phyloP scores from a whole-genome alignment of 2,888 invertebrate genomes.

The Teleogryllus oceanicus region DNA sequence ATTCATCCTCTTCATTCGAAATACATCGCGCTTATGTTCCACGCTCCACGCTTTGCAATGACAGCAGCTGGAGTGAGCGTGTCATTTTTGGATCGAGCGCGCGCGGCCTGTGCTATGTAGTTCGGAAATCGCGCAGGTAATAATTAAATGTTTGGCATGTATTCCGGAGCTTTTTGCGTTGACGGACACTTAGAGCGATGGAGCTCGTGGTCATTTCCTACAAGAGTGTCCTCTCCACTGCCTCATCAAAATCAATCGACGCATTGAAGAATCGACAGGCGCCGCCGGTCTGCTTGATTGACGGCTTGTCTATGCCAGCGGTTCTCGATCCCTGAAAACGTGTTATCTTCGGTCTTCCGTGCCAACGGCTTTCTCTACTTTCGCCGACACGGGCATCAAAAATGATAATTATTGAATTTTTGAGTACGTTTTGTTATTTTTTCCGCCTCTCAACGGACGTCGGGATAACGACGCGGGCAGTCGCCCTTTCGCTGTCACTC shows the following conservation, averaged over 20 bases:
- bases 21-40: no score
- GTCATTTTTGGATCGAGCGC: no score
- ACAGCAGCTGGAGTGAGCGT: no score
- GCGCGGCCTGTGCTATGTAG: background rate
- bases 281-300: background rate
- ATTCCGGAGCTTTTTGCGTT: background rate
- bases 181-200: constrained; percentile 5
- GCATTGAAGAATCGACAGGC: background rate
- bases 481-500: no score
- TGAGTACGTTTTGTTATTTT: no score
- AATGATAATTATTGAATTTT: background rate
- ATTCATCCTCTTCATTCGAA: no score
- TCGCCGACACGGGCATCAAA: background rate
- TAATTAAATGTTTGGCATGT: background rate
- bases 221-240: background rate
- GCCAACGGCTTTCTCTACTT: background rate
- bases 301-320: background rate
- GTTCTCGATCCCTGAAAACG: background rate
- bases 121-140: background rate
- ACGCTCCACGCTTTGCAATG: no score
- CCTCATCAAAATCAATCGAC: background rate
- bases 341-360: constrained; percentile 3
- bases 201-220: background rate
- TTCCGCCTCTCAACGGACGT: no score
- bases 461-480: no score